Evolutionary conservation across 2,113 vertebrate genomes (phyloP).

Genomic region (Otis tarda): DNA sequence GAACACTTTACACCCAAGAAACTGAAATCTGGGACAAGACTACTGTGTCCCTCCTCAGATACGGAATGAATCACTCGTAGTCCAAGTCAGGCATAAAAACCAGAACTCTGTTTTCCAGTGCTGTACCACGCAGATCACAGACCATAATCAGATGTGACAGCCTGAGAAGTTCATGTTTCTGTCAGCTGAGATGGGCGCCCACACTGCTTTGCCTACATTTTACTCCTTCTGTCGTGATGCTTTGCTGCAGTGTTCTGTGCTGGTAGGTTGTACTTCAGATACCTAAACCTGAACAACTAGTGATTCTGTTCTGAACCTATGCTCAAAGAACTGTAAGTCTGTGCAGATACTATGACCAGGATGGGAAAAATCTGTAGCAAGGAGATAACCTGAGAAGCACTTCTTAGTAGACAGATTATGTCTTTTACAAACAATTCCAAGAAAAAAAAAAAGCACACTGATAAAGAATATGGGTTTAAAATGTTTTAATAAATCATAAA

Average conservation of each 20-base stretch:
- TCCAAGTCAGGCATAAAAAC: not conserved
- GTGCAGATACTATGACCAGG: not conserved
- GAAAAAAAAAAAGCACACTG: not conserved
- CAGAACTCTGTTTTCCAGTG: not conserved
- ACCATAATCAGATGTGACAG: not conserved
- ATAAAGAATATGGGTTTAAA: not conserved
- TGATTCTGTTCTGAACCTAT: not conserved
- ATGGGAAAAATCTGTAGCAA: not conserved
- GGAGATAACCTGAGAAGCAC: not conserved
- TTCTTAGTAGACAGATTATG: not conserved
- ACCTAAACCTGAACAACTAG: not conserved
- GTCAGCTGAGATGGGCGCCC: not conserved
- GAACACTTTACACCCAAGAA: not conserved
- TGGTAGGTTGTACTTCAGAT: not conserved
- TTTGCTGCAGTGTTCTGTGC: not conserved
- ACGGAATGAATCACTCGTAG: not conserved
- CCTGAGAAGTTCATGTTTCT: not conserved
- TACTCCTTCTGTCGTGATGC: not conserved
- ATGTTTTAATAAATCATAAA: not conserved
- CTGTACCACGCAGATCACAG: not conserved
- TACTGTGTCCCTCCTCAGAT: not conserved
- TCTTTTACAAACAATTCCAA: not conserved
- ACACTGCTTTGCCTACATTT: not conserved
- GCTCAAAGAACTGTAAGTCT: not conserved
- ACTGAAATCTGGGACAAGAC: not conserved